Evolutionary conservation across 1,140 invertebrate genomes (phyloP).

Genomic region (Drosophila pandora): DNA sequence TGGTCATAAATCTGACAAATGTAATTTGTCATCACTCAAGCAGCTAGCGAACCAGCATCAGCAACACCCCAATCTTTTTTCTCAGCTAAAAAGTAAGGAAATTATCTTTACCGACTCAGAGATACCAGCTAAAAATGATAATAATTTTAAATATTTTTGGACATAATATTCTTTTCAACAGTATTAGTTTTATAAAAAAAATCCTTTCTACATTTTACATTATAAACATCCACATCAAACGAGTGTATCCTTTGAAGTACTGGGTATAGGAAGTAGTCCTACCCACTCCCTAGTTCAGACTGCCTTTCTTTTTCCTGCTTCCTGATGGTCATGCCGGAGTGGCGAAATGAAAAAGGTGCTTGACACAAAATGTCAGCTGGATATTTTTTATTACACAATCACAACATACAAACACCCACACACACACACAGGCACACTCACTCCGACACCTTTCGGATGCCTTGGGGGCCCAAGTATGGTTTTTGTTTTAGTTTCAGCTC

Average conservation of each 20-base stretch:
- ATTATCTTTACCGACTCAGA: neutral
- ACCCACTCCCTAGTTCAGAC: conserved; percentile 4
- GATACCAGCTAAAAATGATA: conserved; percentile 10
- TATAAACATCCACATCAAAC: neutral
- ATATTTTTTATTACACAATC: conserved; percentile 83
- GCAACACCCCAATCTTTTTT: conserved; percentile 24
- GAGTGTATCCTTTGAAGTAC: conserved; percentile 7
- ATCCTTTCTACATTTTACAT: neutral
- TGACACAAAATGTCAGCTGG: conserved; percentile 83
- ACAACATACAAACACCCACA: conserved; percentile 54
- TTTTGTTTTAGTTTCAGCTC: conserved; percentile 48
- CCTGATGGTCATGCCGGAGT: conserved; percentile 64
- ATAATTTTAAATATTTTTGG: too few relatives aligned
- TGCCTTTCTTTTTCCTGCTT: neutral
- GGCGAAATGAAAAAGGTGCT: conserved; percentile 82
- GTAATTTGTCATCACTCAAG: conserved; percentile 84
- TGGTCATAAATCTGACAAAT: conserved; percentile 84
- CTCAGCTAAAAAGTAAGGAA: neutral
- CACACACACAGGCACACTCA: conserved; percentile 16
- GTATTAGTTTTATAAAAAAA: neutral
- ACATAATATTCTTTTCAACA: neutral
- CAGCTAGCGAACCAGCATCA: conserved; percentile 48
- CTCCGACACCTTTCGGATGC: conserved; percentile 33
- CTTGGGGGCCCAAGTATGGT: conserved; percentile 19
- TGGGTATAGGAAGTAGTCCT: neutral